Evolutionary conservation across 2,888 invertebrate genomes (phyloP), one percentile per base, ranked within the genome.

Genomic region (Drosophila nr. medialis): DNA sequence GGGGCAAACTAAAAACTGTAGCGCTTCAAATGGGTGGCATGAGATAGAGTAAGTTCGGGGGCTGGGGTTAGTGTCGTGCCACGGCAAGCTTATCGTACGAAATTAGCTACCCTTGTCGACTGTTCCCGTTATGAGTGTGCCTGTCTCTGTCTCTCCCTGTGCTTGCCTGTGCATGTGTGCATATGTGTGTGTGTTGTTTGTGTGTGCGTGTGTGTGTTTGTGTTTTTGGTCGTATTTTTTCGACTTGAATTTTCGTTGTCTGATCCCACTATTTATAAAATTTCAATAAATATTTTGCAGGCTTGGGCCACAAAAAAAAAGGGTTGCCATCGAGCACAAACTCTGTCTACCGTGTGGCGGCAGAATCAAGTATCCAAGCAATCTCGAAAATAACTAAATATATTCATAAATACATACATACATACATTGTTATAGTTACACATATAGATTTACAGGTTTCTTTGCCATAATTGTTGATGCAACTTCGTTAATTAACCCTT

Each of bases 251-350:
- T 81, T 81, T 91, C 85, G 89, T 86, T 89, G 92, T 92, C 91
- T 92, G 91, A 91, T 92, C 91, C 91, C 89, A 90, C 91, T 91
- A 91, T 91, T 91, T 91, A 91, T 92, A 91, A 91, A 91, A 91
- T 92, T 91, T 91, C 92, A 91, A 91, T 91, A 92, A 92, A 91
- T 90, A 89, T 90, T 86, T 90, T 77, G 89, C 73, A 81, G 74
- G 73, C 38, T 36, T 42, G 72, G 79, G 73, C 62, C 64, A 68
- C 73, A 72, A 64, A 63, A 40, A 40, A 29, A 30, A 79, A 75
- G 75, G 86, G 81, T 78, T 80, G 84, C 67, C 75, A 42, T 11
- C 49, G 1, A 51, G 34, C 38, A 32, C 15, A 36, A 45, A 24
- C 24, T 21, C 2, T 15, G 36, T 29, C 40, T n/a, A 68, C 69